These are phyloP conservation scores for Platygyra sinensis DNA, from an alignment of 64 coral and sea anemone genomes.

Conservation along the genomic window DNA sequence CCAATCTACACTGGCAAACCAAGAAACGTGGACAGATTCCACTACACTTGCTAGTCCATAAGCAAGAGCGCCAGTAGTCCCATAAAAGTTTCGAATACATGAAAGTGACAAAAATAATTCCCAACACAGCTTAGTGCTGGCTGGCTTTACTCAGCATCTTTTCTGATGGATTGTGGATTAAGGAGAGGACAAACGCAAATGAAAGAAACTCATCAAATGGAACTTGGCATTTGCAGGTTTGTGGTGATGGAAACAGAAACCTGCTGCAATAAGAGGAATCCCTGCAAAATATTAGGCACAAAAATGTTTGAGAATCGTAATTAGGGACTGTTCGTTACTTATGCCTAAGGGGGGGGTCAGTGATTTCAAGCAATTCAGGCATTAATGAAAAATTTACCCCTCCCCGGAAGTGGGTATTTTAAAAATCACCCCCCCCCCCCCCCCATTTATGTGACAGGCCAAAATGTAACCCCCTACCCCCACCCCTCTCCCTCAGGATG, in stretches of 20 bases:
- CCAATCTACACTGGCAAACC: constrained; percentile 80
- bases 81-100: constrained; percentile 69
- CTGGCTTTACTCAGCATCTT: constrained; percentile 41
- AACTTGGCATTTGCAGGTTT: constrained; percentile 58
- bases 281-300: constrained; percentile 52
- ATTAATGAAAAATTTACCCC: no score
- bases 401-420: no score
- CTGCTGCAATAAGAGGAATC: constrained; percentile 82
- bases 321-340: no score
- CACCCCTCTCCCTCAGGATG: no score
- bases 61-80: constrained; percentile 57
- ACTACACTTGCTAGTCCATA: constrained; percentile 77
- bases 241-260: constrained; percentile 71
- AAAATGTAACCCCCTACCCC: no score
- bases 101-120: constrained; percentile 65
- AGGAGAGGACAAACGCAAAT: constrained; percentile 65
- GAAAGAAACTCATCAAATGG: constrained; percentile 69
- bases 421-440: no score
- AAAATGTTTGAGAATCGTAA: no score
- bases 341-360: no score
- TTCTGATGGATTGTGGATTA: constrained; percentile 39
- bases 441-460: no score
- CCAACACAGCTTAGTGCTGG: constrained; percentile 75
- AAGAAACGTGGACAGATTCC: constrained; percentile 50
- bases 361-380: no score